Evolutionary conservation across 2,797 vertebrate species (phyloP).

Genomic region (Enteromius trimaculatus): DNA sequence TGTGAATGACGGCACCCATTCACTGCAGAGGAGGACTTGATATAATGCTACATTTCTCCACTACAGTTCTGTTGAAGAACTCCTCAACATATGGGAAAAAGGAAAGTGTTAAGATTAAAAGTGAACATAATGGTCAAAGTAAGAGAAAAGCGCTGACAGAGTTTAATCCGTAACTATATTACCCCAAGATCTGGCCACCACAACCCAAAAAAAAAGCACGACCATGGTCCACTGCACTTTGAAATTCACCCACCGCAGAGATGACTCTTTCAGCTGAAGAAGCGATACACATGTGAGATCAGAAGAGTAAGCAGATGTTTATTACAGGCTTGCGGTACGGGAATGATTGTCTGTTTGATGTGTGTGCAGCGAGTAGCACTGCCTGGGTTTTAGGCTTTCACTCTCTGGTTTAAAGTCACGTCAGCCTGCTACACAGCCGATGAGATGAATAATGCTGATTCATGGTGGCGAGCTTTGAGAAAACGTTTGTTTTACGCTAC

Average conservation of each 20-base stretch:
- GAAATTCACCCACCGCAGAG: constrained; percentile 37
- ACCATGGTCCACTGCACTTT: background rate
- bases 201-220: background rate
- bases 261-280: constrained; percentile 8
- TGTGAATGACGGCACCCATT: background rate
- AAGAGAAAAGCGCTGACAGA: background rate
- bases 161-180: background rate
- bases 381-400: constrained; percentile 57
- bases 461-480: constrained; percentile 67
- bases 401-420: constrained; percentile 60
- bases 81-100: background rate
- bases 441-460: constrained; percentile 73
- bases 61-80: background rate
- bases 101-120: background rate
- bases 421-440: constrained; percentile 57
- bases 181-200: background rate
- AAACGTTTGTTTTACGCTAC: constrained; percentile 78
- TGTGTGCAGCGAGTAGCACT: constrained; percentile 59
- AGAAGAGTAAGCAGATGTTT: constrained; percentile 52
- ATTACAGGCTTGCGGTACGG: constrained; percentile 45
- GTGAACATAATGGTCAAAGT: background rate
- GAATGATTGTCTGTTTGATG: constrained; percentile 56
- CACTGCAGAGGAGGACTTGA: background rate
- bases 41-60: background rate
- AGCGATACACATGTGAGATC: constrained; percentile 43